Percentiles rank a stretch among this genome's conserved stretches.
Evolutionary conservation across 2,113 vertebrate species (phyloP).

Genomic region (Synchiropus splendidus): DNA sequence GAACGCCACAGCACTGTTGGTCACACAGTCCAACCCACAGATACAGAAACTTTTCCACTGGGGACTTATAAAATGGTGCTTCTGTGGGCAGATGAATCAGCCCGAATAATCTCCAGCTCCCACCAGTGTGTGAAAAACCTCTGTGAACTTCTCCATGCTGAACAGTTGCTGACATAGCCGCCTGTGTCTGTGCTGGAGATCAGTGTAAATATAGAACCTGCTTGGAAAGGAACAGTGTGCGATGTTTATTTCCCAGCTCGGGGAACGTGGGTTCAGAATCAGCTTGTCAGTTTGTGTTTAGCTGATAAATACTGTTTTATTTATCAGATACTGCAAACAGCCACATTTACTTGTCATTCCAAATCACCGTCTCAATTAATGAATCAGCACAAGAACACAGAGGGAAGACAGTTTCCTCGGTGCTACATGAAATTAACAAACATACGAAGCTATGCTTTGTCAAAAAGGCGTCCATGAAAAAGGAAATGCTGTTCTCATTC

Average conservation of each 20-base stretch:
- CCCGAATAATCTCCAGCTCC: neutral
- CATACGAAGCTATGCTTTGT: no score
- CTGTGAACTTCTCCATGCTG: neutral
- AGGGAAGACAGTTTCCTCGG: no score
- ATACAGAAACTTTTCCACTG: neutral
- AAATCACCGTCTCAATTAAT: no score
- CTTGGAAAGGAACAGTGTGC: neutral
- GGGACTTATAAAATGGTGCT: neutral
- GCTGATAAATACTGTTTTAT: no score
- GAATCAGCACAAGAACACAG: no score
- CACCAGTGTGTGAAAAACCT: neutral
- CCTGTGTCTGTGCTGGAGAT: neutral
- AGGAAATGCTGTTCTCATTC: no score
- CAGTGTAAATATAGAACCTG: neutral
- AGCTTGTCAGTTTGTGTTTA: neutral
- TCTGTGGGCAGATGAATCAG: conserved; percentile 1
- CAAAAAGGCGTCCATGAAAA: no score
- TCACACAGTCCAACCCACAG: neutral
- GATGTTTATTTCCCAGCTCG: no score
- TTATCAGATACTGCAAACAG: no score
- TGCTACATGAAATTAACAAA: no score
- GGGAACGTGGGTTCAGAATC: neutral
- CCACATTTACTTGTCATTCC: conserved; percentile 5
- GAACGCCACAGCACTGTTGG: conserved; percentile 1
- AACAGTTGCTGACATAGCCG: neutral